These are phyloP conservation scores for Drosophila subpulchrella DNA, from an alignment of 1,140 invertebrate genomes.

Conservation along the genomic window DNA sequence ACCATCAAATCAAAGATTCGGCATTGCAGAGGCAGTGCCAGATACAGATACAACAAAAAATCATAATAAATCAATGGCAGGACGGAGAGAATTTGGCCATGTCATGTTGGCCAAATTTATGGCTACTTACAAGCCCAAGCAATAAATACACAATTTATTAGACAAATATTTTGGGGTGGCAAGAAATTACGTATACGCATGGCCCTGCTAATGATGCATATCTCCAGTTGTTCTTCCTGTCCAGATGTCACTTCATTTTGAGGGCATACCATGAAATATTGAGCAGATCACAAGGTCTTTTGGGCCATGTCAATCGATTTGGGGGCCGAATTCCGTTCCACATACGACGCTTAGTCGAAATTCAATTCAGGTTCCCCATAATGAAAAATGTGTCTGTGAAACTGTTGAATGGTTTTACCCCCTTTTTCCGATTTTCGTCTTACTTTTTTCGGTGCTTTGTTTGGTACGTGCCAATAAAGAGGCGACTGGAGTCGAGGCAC, in stretches of 20 bases:
- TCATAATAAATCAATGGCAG: slow-evolving; percentile 59
- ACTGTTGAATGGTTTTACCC: slow-evolving; percentile 27
- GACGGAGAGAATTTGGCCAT: slow-evolving; percentile 22
- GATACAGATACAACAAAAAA: slow-evolving; percentile 10
- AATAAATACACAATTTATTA: slow-evolving; percentile 70
- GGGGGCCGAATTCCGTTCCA: not conserved
- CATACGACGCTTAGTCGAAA: slow-evolving; percentile 6
- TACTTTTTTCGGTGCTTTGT: slow-evolving; percentile 24
- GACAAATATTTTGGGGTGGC: slow-evolving; percentile 39
- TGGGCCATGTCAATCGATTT: slow-evolving; percentile 25
- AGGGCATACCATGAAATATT: slow-evolving; percentile 29
- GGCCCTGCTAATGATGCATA: slow-evolving; percentile 31
- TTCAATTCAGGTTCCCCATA: not conserved
- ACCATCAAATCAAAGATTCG: slow-evolving; percentile 21
- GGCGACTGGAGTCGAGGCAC: slow-evolving; percentile 27
- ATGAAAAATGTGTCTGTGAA: slow-evolving; percentile 17
- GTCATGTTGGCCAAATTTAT: slow-evolving; percentile 62
- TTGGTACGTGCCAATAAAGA: slow-evolving; percentile 64
- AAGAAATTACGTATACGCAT: slow-evolving; percentile 35
- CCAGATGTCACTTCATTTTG: slow-evolving; percentile 34
- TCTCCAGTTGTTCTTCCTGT: slow-evolving; percentile 17
- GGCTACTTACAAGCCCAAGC: slow-evolving; percentile 45
- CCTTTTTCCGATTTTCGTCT: slow-evolving; percentile 7
- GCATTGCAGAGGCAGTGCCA: slow-evolving; percentile 26
- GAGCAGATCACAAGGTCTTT: slow-evolving; percentile 5